Evolutionary conservation across 2,797 vertebrate species (phyloP), one percentile per base, ranked within the genome.

Genomic region (Pitangus sulphuratus): DNA sequence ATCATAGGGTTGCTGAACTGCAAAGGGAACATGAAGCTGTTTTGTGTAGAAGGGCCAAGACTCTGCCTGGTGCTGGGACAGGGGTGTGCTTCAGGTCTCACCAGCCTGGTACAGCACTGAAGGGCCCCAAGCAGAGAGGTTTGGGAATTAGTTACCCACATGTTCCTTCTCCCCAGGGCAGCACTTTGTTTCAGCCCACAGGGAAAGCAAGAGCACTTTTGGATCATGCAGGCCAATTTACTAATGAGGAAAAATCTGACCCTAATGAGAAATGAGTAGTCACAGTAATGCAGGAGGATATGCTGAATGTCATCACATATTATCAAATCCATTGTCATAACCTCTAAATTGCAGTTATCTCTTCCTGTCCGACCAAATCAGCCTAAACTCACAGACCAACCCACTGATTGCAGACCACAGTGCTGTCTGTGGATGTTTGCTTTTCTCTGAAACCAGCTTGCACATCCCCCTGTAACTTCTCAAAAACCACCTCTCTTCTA

Each of bases 401-500:
- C 8, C 35, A 11, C 47, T 48, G 28, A 16, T 2, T 11, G 31
- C 47, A 79, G 66, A 47, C 50, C 24, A 2, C 24, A 39, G 28
- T 20, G 20, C 56, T 54, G 3, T 19, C 53, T 75, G 25, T 15
- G 37, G 57, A 22, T 0, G 0, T 69, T 31, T 60, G 60, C 10
- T 89, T 77, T 61, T 31, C 31, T 12, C 44, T 76, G 44, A 75
- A 91, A 75, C 12, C 4, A 1, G 8, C 24, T 61, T 57, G 19
- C 5, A 1, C 1, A 2, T 86, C 11, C n/a, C 20, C 35, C 65
- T 51, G 8, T 45, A 69, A 22, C 15, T 45, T 42, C 81, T 57
- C 2, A 0, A 84, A 93, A 95, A 20, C 2, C 28, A 68, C 1
- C n/a, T 85, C 1, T 0, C 0, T 45, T 76, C 45, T 70, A 90